Percentiles rank a stretch among this genome's conserved stretches.
phyloP scores from a whole-genome alignment of 2,888 invertebrate species.

The Lomographa bimaculata region DNA sequence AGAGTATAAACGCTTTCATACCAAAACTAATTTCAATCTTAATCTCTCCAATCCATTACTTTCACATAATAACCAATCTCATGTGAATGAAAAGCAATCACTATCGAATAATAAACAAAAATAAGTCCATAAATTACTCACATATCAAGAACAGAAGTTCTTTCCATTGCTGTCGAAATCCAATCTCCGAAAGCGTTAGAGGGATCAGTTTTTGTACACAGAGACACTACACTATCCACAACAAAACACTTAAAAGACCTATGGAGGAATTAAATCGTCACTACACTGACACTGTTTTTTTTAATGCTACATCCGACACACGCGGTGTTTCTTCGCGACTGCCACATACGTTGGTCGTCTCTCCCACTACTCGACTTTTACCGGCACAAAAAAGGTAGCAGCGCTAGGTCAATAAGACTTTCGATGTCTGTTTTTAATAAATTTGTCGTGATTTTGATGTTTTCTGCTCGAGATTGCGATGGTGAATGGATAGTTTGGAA shows the following conservation, averaged over 20 bases:
- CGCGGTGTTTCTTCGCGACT: conserved; percentile 39
- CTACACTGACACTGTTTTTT: conserved; percentile 8
- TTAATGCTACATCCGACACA: conserved; percentile 14
- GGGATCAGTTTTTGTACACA: conserved; percentile 38
- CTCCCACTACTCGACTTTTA: conserved; percentile 41
- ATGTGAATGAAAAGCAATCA: no score
- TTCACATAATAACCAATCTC: no score
- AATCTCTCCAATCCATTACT: no score
- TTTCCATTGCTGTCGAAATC: conserved; percentile 37
- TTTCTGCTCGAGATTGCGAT: conserved; percentile 47
- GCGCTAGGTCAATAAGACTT: conserved; percentile 37
- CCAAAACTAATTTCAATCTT: no score
- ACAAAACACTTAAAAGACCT: conserved; percentile 3
- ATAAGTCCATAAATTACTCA: no score
- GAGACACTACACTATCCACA: conserved; percentile 24
- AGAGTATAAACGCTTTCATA: no score
- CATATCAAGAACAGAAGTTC: conserved; percentile 31
- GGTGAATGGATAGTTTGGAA: conserved; percentile 53
- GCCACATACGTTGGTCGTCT: conserved; percentile 42
- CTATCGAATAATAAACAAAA: no score
- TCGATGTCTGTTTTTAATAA: conserved; percentile 35
- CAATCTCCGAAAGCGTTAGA: conserved; percentile 45
- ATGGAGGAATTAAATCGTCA: no score
- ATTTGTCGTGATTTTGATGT: conserved; percentile 40
- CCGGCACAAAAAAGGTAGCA: conserved; percentile 28